These are phyloP conservation scores for Acridotheres tristis DNA, from an alignment of 2,797 vertebrate species.

Conservation along the genomic window DNA sequence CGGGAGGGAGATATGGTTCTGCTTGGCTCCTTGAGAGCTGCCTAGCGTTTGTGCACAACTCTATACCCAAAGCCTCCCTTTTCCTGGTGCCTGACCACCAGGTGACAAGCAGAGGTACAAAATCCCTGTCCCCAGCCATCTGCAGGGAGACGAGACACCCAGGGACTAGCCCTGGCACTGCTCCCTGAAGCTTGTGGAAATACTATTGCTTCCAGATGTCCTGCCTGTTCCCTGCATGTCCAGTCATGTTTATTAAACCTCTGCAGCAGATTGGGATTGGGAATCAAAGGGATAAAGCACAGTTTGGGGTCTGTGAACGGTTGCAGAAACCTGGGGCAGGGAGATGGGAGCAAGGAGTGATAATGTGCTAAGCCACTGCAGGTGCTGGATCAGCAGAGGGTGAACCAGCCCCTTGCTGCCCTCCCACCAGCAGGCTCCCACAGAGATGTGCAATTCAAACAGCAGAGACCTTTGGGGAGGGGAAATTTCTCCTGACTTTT, in stretches of 20 bases:
- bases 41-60: background rate
- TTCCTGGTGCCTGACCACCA: background rate
- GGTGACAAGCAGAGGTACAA: slow-evolving; percentile 13
- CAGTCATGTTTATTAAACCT: background rate
- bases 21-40: background rate
- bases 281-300: background rate
- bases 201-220: slow-evolving; percentile 4
- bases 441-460: background rate
- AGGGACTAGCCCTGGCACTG: background rate
- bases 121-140: background rate
- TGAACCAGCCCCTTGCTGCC: background rate
- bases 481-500: background rate
- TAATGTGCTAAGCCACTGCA: slow-evolving; percentile 1
- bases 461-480: background rate
- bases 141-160: background rate
- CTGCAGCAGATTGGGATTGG: slow-evolving; percentile 4
- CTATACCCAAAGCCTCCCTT: background rate
- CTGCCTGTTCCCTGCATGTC: background rate
- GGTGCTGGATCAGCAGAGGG: background rate
- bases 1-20: background rate
- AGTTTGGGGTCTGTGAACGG: background rate
- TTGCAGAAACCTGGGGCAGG: background rate
- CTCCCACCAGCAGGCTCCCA: background rate
- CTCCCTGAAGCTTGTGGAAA: background rate
- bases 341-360: background rate